These are phyloP conservation scores for Montipora cactus DNA, from an alignment of 64 coral and sea anemone species.

Conservation along the genomic window DNA sequence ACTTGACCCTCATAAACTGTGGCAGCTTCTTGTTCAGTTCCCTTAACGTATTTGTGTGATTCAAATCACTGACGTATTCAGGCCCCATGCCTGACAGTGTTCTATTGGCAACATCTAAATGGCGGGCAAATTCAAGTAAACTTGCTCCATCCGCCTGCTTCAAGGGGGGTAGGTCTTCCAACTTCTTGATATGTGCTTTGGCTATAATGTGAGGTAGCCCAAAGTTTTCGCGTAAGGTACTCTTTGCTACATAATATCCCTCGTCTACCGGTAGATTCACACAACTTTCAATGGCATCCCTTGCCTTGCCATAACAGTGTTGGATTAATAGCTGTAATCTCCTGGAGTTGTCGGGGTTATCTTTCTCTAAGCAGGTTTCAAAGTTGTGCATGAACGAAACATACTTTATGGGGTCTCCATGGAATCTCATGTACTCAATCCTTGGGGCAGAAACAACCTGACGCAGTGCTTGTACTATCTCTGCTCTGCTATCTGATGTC, in stretches of 20 bases:
- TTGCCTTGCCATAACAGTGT: constrained; percentile 6
- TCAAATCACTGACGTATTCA: neutral
- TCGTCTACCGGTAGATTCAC: constrained; percentile 67
- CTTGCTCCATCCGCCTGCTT: neutral
- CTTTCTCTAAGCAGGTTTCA: too few relatives aligned
- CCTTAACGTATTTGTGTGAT: neutral
- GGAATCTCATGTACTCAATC: too few relatives aligned
- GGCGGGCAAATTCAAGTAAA: too few relatives aligned
- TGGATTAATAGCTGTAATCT: neutral
- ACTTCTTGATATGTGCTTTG: constrained; percentile 54
- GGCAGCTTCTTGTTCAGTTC: constrained; percentile 17
- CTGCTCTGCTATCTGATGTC: too few relatives aligned
- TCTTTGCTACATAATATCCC: constrained; percentile 47
- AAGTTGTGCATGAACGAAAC: too few relatives aligned
- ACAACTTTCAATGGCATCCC: neutral
- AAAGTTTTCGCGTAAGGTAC: constrained; percentile 72
- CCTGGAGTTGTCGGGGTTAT: too few relatives aligned
- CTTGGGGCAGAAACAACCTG: too few relatives aligned
- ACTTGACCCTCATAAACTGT: too few relatives aligned
- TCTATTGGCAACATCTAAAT: too few relatives aligned
- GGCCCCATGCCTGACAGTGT: neutral
- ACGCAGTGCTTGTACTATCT: too few relatives aligned
- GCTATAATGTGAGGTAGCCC: constrained; percentile 67
- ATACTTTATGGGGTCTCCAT: too few relatives aligned
- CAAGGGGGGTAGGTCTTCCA: constrained; percentile 34